These are phyloP conservation scores for Aspidiotus rigidus DNA, from an alignment of 2,888 invertebrate species.

Conservation along the genomic window DNA sequence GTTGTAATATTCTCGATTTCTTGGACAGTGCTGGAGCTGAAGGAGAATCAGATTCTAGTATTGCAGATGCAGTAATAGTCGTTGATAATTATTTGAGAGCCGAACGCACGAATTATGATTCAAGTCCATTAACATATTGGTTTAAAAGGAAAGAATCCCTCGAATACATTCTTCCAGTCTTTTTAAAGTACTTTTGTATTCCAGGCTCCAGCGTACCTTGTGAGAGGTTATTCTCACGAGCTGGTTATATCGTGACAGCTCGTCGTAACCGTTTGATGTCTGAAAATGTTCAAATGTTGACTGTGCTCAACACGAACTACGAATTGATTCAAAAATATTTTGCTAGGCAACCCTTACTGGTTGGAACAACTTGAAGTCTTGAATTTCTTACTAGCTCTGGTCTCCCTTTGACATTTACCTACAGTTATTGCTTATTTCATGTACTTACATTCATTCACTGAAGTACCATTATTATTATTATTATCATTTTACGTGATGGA, in stretches of 20 bases:
- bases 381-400: no score
- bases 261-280: neutral
- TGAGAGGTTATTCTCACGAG: conserved; percentile 3
- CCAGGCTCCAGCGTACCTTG: neutral
- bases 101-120: neutral
- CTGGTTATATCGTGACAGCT: conserved; percentile 4
- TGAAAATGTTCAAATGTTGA: conserved; percentile 10
- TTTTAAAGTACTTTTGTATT: neutral
- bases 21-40: neutral
- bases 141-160: neutral
- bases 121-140: conserved; percentile 5
- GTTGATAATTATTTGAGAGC: neutral
- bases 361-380: no score
- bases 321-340: neutral
- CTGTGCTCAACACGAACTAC: neutral
- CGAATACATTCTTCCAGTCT: neutral
- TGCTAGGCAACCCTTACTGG: no score
- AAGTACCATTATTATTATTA: no score
- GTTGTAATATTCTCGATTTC: neutral
- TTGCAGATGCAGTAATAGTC: neutral
- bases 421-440: no score
- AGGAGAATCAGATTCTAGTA: neutral
- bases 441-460: no score
- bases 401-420: no score
- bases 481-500: no score